Evolutionary conservation across 1,140 invertebrate species (phyloP).

Genomic region (Drosophila prosaltans): DNA sequence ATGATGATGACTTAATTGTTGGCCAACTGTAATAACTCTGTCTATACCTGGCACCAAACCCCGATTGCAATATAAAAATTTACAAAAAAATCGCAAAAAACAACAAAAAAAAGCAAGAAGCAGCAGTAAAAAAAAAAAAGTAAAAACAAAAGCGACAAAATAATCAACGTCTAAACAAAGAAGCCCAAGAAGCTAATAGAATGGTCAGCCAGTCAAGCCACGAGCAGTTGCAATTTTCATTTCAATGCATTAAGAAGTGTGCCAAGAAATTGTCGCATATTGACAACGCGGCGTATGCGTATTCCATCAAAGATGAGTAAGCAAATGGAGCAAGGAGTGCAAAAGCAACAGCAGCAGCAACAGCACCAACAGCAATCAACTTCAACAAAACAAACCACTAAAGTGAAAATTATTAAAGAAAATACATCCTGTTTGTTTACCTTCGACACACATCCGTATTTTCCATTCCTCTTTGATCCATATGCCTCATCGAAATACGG

Average conservation of each 20-base stretch:
- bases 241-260: conserved; percentile 54
- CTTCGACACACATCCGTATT: conserved; percentile 63
- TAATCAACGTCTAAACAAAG: conserved; percentile 45
- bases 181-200: conserved; percentile 33
- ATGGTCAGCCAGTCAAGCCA: conserved; percentile 60
- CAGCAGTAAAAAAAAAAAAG: conserved; percentile 1
- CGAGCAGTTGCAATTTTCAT: conserved; percentile 53
- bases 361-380: conserved; percentile 1
- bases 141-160: conserved; percentile 31
- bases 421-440: conserved; percentile 35
- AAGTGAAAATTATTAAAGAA: neutral
- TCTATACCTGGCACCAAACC: conserved; percentile 59
- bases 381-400: neutral
- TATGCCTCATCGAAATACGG: conserved; percentile 67
- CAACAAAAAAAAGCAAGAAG: too few relatives aligned
- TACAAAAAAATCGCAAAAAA: conserved; percentile 19
- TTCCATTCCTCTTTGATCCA: conserved; percentile 57
- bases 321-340: conserved; percentile 17
- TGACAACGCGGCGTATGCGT: conserved; percentile 48
- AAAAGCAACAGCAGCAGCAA: neutral
- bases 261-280: conserved; percentile 1
- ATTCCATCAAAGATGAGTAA: conserved; percentile 27
- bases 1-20: conserved; percentile 52
- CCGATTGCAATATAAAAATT: conserved; percentile 43
- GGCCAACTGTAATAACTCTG: conserved; percentile 73